Percentiles rank a stretch among this genome's conserved stretches.
These are phyloP conservation scores for Hypselothyrea guttata DNA, from an alignment of 2,888 invertebrate genomes.

Conservation along the genomic window DNA sequence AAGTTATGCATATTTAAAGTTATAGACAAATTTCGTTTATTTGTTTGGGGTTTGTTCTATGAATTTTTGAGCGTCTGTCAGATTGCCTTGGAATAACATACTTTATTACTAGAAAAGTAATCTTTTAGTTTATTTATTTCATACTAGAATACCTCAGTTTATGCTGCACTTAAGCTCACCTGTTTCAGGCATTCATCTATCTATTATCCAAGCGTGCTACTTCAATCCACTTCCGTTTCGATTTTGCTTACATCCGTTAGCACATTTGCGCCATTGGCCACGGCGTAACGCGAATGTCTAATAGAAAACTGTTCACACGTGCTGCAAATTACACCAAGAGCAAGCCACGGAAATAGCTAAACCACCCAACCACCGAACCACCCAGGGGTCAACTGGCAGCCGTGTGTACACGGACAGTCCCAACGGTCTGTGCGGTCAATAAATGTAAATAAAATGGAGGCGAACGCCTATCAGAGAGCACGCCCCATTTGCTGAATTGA, in stretches of 20 bases:
- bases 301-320: slow-evolving; percentile 69
- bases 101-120: no score
- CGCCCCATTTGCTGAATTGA: slow-evolving; percentile 45
- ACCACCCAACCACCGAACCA: slow-evolving; percentile 8
- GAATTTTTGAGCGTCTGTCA: no score
- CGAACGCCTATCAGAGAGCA: slow-evolving; percentile 29
- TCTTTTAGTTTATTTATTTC: no score
- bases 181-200: slow-evolving; percentile 5
- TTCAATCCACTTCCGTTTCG: slow-evolving; percentile 53
- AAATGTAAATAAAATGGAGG: slow-evolving; percentile 64
- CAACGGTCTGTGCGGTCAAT: slow-evolving; percentile 53
- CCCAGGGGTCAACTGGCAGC: neutral
- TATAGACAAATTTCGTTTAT: no score
- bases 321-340: slow-evolving; percentile 57
- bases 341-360: no score
- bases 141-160: no score
- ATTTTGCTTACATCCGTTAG: slow-evolving; percentile 48
- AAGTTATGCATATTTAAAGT: no score
- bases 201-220: slow-evolving; percentile 31
- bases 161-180: no score
- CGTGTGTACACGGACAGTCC: slow-evolving; percentile 22
- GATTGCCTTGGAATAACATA: no score
- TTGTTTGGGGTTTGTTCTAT: no score
- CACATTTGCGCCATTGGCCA: slow-evolving; percentile 50
- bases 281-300: slow-evolving; percentile 36